Base-by-base conservation (phyloP, 2,797 vertebrate genomes). In the Scolopax rusticola region DNA sequence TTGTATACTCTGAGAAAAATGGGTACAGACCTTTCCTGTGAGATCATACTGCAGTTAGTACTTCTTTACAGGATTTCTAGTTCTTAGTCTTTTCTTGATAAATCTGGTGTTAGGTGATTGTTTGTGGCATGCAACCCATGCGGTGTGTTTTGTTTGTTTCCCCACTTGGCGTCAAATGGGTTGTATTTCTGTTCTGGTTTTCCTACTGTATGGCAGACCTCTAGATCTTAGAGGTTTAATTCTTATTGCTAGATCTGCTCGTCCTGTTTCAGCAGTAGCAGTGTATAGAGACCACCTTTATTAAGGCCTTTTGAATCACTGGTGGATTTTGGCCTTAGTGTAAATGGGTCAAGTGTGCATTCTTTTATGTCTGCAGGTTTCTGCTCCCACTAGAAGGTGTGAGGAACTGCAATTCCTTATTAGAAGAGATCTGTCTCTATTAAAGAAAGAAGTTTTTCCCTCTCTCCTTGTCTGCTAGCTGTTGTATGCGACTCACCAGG, bases 331-430 rank as follows among this genome's bases (percentile, higher is more conserved):
- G 59, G 75, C 60, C 33, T 65, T 36, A 8, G 9, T 23, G 40
- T 50, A 54, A 69, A 25, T 12, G 4, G 6, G 27, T 57, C 6
- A 3, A 51, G 13, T 9, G 14, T 13, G 6, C 0, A 0, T 54
- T 69, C 25, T n/a, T 61, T 36, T 56, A 36, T 28, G 20, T 60
- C 30, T 8, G 3, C 6, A 4, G 11, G 8, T 33, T 89, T 78
- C 73, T 86, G 63, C 48, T 87, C 84, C 25, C 32, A 7, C 48
- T 47, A n/a, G 48, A 47, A 74, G 36, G 13, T 57, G 48, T 38
- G n/a, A 78, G 76, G 60, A 88, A 38, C 40, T 67, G 56, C 19
- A 57, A 19, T 54, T 85, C 40, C 15, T 50, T 40, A 15, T 45
- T 63, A 51, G 25, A 75, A 30, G 5, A 54, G 18, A 12, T n/a